Base-by-base conservation (phyloP, 2,888 invertebrate genomes). In the Pheosia gnoma region DNA sequence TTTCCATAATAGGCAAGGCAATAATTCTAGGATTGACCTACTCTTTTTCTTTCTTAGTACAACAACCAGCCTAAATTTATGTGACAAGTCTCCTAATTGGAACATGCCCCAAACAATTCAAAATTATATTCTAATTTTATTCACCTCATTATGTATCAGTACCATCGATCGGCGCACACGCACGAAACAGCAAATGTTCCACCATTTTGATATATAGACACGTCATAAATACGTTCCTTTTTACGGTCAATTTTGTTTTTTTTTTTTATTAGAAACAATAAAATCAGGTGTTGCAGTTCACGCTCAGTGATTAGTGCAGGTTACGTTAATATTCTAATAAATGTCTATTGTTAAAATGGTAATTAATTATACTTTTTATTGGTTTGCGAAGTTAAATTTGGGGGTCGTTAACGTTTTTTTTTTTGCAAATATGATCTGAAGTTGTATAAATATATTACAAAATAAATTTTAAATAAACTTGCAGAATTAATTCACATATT, bases 211-310 rank as follows among this genome's bases (percentile, higher is more conserved):
- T 80, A 78, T 77, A 82, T 70, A 61, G 74, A 68, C 74, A 74
- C 75, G 70, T 79, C 73, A 66, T 61, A 57, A 62, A 65, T 53
- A 52, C 37, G 62, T 62, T 59, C 68, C 59, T 68, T 83, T 83
- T 83, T 80, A 87, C 78, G 79, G 80, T 75, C 77, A 83, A 85
- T 87, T 87, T 78, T 25, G 25, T 25, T 77, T 81, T 77, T 71
- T 81, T 77, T 71, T 77, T 84, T 86, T 83, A 82, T 80, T 78
- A 72, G 69, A 8, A 39, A 70, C 70, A 81, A 2, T 87, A 84
- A 86, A 86, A 87, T 85, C 84, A 85, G 83, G 88, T 87, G 86
- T 82, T 82, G 76, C 62, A 79, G 66, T 82, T 83, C 78, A 82
- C 82, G 79, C 81, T 66, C 51, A 49, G 56, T 72, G 75, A 78